Base-by-base conservation (phyloP, 2,113 vertebrate species). In the Pycnonotus jocosus region DNA sequence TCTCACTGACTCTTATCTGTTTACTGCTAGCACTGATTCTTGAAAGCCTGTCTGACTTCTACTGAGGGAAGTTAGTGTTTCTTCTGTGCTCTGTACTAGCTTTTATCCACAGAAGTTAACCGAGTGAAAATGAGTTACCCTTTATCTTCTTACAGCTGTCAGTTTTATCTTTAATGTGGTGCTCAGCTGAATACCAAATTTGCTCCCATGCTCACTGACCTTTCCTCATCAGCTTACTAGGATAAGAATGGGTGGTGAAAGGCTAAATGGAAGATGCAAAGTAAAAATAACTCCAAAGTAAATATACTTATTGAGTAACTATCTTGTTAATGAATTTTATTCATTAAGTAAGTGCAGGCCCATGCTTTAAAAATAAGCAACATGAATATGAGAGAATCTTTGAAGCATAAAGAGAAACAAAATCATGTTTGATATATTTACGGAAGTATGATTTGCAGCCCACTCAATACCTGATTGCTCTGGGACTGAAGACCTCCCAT, bases 131-230 rank as follows among this genome's bases (percentile, higher is more conserved):
- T 8, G 38, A 93, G 68, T 90, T 96, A 68, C 33, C 81, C 72
- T 93, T 90, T 93, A 73, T 93, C 73, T 88, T 88, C 48, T 66
- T 58, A 50, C 58, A 93, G 83, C 81, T 90, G 68, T 90, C 94
- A 71, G 0, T 93, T 95, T 97, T 83, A 30, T 90, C 76, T 94
- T 64, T 81, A 90, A 62, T 30, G 33, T 62, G 44, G 11, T 62
- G 48, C 60, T 96, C 76, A 45, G n/a, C 78, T 77, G 88, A 95
- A 81, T 85, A 80, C 47, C 40, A 77, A 8, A 91, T 87, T 35
- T 65, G 8, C 61, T 89, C 19, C 83, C 40, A 8, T 88, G 84
- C 42, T 93, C 53, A 21, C 73, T 96, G 94, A 96, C 95, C 90
- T 97, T 97, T 95, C 66, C 44, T 45, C 24, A 33, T 54, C 24